Evolutionary conservation across 2,797 vertebrate species (phyloP).

Genomic region (Sciurus carolinensis): DNA sequence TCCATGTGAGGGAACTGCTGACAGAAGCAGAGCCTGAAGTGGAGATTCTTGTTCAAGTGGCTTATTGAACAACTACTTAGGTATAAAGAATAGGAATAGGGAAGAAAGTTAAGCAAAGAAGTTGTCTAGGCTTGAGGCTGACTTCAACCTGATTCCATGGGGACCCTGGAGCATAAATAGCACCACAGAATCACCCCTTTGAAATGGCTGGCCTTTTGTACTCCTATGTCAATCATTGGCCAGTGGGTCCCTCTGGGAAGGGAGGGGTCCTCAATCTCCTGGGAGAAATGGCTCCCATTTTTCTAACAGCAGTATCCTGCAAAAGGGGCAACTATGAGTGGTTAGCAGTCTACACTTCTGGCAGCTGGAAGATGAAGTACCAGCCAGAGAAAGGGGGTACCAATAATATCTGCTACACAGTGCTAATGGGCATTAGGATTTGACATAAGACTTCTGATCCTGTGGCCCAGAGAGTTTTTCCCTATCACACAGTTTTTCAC

Average conservation of each 20-base stretch:
- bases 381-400: not conserved
- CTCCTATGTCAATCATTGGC: not conserved
- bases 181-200: not conserved
- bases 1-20: too few relatives aligned
- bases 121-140: not conserved
- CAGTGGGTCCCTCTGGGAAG: not conserved
- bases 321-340: not conserved
- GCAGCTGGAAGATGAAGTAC: not conserved
- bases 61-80: not conserved
- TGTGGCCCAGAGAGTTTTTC: not conserved
- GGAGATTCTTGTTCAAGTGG: not conserved
- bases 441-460: not conserved
- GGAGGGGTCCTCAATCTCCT: not conserved
- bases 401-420: not conserved
- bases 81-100: not conserved
- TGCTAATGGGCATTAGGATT: not conserved
- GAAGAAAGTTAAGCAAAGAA: not conserved
- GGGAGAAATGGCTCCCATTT: not conserved
- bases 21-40: not conserved
- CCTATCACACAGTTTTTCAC: not conserved
- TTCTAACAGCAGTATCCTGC: not conserved
- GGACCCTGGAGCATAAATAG: not conserved
- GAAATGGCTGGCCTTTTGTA: not conserved
- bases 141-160: not conserved
- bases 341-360: not conserved